phyloP scores from a whole-genome alignment of 64 coral and sea anemone species.

The Cladopsammia gracilis region DNA sequence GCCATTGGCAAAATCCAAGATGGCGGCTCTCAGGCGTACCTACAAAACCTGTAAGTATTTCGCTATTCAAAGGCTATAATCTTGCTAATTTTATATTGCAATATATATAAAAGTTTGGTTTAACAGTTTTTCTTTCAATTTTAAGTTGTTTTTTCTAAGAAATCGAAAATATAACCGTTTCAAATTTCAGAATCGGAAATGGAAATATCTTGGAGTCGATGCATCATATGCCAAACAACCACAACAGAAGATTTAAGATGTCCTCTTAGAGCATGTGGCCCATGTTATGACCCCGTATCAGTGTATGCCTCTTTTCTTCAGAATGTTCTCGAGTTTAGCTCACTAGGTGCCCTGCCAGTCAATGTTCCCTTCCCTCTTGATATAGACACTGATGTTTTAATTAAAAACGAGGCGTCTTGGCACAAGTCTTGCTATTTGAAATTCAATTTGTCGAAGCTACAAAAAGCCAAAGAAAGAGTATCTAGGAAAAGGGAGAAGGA shows the following conservation, averaged over 20 bases:
- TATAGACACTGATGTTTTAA: neutral
- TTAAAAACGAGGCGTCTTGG: too few species aligned
- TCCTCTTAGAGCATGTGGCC: too few species aligned
- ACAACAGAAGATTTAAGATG: slow-evolving; percentile 67
- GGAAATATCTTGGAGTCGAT: neutral
- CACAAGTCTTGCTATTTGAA: too few species aligned
- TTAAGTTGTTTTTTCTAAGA: neutral
- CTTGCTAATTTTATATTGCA: neutral
- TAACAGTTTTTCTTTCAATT: neutral
- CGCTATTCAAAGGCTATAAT: neutral
- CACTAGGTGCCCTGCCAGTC: slow-evolving; percentile 47
- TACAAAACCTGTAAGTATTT: slow-evolving; percentile 34
- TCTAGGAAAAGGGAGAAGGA: neutral
- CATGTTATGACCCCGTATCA: too few species aligned
- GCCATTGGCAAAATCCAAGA: slow-evolving; percentile 5
- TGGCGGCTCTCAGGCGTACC: slow-evolving; percentile 18
- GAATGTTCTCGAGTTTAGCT: too few species aligned
- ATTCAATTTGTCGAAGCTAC: slow-evolving; percentile 21
- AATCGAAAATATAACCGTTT: neutral
- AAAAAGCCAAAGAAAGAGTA: slow-evolving; percentile 52
- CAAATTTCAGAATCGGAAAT: too few species aligned
- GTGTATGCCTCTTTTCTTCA: too few species aligned
- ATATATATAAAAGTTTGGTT: too few species aligned
- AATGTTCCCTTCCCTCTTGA: slow-evolving; percentile 21
- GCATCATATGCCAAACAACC: slow-evolving; percentile 39